Evolutionary conservation across 2,888 invertebrate genomes (phyloP), one percentile per base, ranked within the genome.

Genomic region (Phoronis australis): DNA sequence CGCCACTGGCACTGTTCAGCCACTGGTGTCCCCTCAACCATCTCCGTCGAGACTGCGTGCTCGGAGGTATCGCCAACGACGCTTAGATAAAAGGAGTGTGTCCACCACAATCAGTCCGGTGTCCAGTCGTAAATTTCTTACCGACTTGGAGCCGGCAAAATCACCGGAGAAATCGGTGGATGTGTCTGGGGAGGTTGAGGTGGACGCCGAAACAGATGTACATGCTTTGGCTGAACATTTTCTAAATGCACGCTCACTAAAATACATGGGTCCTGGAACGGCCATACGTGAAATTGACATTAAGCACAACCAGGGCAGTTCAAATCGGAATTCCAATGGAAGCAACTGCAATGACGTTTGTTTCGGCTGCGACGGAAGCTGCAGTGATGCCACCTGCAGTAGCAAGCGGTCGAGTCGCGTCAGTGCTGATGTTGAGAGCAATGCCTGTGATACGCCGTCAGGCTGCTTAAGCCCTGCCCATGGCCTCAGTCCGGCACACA

Each of bases 301-400:
- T 12, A 15, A 12, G 9, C 31, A 9, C 31, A 9, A 31, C 15
- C 9, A 9, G 15, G 31, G 9, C 9, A 15, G 9, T 12, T 9
- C 31, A 12, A 12, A 31, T 15, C 15, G 9, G 15, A 12, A 12
- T 31, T 31, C 31, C 9, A 31, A 15, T 12, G 31, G 15, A 15
- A 45, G 55, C 38, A 71, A 71, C 52, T 56, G 73, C 45, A 72
- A 73, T 49, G 73, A 74, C 47, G 68, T 74, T 40, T 73, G 74
- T 57, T 72, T 71, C 51, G 72, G 73, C 31, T 73, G 72, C 56
- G 69, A 71, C 47, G 72, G 73, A 4, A 62, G 61, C 18, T 73
- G 71, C 55, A 66, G 66, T 39, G 73, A 74, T 51, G 58, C 59
- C 37, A 65, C 62, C 3, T 72, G 71, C 54, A 61, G 61, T 38